A percentile compares a stretch with the other conserved stretches of the same genome.
Conservation (phyloP, 92 coral and sea anemone genomes). For the Porites cylindrica region DNA sequence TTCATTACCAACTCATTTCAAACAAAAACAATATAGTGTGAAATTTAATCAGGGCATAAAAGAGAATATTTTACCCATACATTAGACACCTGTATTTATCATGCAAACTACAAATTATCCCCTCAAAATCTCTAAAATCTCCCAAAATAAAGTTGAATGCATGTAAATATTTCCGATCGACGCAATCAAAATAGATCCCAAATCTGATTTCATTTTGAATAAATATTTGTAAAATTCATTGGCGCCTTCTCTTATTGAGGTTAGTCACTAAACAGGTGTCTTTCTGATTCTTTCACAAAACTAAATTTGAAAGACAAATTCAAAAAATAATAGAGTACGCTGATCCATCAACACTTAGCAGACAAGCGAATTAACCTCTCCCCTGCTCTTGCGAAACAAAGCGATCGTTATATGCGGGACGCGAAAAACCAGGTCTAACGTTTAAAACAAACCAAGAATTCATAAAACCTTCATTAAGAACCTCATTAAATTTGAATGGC, state of each 20-base stretch:
- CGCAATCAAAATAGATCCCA: neutral
- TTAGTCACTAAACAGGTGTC: neutral
- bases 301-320: neutral
- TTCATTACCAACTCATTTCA: neutral
- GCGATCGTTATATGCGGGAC: neutral
- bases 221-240: neutral
- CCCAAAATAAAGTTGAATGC: slow-evolving; percentile 8
- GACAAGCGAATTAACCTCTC: neutral
- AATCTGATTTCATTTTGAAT: neutral
- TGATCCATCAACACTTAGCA: slow-evolving; percentile 6
- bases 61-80: neutral
- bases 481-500: slow-evolving; percentile 3
- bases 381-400: slow-evolving; percentile 30
- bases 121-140: neutral
- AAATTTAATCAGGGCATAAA: slow-evolving; percentile 5
- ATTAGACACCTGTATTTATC: neutral
- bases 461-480: neutral
- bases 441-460: neutral
- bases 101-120: slow-evolving; percentile 8
- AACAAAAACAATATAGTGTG: neutral
- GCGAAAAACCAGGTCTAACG: neutral
- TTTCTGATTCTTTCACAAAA: neutral
- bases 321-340: neutral
- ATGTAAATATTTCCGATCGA: slow-evolving; percentile 9
- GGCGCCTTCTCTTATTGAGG: neutral